Evolutionary conservation across 2,113 vertebrate genomes (phyloP).

Genomic region (Syrmaticus mikado): DNA sequence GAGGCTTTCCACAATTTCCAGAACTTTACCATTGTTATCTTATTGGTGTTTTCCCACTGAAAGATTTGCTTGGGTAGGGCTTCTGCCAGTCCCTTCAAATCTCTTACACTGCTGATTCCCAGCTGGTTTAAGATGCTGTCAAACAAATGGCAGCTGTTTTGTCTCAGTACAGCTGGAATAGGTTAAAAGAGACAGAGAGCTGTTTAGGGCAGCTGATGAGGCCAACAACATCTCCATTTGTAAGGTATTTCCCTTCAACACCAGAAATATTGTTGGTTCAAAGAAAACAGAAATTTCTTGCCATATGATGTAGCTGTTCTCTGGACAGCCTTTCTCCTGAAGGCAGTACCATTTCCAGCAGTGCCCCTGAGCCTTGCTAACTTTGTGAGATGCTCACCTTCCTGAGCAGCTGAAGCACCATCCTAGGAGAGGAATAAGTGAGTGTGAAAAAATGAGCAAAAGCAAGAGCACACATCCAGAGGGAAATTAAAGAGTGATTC

Average conservation of each 20-base stretch:
- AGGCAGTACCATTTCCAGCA: not conserved
- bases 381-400: not conserved
- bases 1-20: not conserved
- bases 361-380: not conserved
- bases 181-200: not conserved
- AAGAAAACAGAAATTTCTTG: not conserved
- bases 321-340: not conserved
- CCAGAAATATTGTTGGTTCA: not conserved
- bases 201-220: not conserved
- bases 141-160: not conserved
- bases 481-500: not conserved
- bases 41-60: not conserved
- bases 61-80: not conserved
- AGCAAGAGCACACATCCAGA: not conserved
- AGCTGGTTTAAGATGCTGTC: not conserved
- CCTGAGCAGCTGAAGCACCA: not conserved
- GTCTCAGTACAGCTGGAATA: not conserved
- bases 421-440: not conserved
- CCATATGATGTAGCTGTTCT: not conserved
- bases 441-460: not conserved
- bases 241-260: not conserved
- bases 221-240: not conserved
- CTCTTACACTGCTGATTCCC: not conserved
- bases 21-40: not conserved
- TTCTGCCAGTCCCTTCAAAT: not conserved